Percentiles rank a stretch among this genome's conserved stretches.
Conservation (phyloP, 2,888 invertebrate genomes). For the Drosophila aldrichi region DNA sequence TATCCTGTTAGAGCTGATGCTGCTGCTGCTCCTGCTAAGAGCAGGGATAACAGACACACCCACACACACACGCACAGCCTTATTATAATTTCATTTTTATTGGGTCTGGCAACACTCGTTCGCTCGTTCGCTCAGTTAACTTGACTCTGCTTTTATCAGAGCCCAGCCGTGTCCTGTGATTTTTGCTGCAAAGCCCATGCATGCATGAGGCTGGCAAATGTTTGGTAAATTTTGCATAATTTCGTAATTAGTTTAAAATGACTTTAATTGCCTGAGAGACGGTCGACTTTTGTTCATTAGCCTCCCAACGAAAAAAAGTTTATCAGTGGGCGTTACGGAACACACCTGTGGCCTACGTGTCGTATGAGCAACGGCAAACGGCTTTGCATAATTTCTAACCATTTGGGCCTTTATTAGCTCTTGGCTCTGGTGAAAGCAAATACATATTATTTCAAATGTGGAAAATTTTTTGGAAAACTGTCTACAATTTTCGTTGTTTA, state of each 20-base stretch:
- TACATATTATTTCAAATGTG: conserved; percentile 6
- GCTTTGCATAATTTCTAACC: conserved; percentile 40
- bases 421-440: neutral
- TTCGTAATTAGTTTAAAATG: conserved; percentile 66
- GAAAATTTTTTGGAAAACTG: neutral
- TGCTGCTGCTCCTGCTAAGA: neutral
- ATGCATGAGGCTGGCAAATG: conserved; percentile 35
- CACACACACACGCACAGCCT: conserved; percentile 12
- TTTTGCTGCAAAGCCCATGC: conserved; percentile 21
- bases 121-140: conserved; percentile 8
- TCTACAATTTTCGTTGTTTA: neutral
- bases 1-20: conserved; percentile 54
- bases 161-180: conserved; percentile 27
- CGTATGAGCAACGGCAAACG: conserved; percentile 43
- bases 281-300: conserved; percentile 38
- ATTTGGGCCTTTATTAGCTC: conserved; percentile 17
- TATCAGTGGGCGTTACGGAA: conserved; percentile 42
- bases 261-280: conserved; percentile 54
- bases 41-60: neutral
- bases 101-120: conserved; percentile 18
- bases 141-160: conserved; percentile 30
- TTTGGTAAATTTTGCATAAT: conserved; percentile 68
- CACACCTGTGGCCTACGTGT: conserved; percentile 41
- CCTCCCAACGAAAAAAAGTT: conserved; percentile 23
- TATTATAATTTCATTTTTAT: conserved; percentile 40